phyloP scores from a whole-genome alignment of 2,797 vertebrate genomes.

The Eulemur albifrons region DNA sequence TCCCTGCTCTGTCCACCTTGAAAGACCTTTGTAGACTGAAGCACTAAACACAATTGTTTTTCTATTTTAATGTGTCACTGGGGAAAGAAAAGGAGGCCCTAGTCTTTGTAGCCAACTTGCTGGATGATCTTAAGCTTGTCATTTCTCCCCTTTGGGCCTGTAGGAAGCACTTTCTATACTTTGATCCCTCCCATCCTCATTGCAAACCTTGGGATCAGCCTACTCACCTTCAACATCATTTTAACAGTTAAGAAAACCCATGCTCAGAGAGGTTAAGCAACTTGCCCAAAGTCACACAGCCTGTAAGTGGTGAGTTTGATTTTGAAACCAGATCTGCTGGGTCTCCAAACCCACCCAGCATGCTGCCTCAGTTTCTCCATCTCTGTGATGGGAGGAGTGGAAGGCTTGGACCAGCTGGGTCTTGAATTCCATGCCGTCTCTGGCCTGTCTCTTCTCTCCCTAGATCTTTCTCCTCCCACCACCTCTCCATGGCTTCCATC shows the following conservation, averaged over 20 bases:
- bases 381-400: accelerated
- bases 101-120: not conserved
- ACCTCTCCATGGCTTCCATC: conserved; percentile 92
- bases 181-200: not conserved
- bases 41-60: not conserved
- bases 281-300: not conserved
- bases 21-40: not conserved
- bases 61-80: not conserved
- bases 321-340: not conserved
- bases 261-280: not conserved
- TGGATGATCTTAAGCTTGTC: not conserved
- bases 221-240: not conserved
- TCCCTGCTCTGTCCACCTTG: not conserved
- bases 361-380: not conserved
- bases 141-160: not conserved
- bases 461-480: conserved; percentile 92
- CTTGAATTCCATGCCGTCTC: accelerated
- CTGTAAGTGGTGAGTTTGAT: not conserved
- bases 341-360: not conserved
- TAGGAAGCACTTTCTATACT: accelerated
- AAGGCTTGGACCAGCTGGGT: accelerated
- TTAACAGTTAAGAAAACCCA: not conserved
- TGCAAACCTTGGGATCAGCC: not conserved
- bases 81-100: not conserved
- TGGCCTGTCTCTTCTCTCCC: not conserved